Conservation (phyloP, 2,113 vertebrate species). For the Rattus rattus region DNA sequence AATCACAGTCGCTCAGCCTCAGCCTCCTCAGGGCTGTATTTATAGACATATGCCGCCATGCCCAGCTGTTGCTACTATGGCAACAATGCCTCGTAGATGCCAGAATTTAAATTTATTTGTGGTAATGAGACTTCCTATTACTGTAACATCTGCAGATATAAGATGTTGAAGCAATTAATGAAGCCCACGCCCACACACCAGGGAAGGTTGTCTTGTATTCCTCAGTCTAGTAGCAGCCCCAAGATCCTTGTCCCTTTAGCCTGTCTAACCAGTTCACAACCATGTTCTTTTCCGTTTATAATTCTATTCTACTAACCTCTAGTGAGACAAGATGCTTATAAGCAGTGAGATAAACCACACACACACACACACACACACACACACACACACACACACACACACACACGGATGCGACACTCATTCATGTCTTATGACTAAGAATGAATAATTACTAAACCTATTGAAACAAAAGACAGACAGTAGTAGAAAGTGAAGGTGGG, state of each 20-base stretch:
- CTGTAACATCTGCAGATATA: background rate
- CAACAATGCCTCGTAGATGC: background rate
- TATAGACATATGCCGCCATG: background rate
- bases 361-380: background rate
- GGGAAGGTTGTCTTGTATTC: background rate
- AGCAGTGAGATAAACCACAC: background rate
- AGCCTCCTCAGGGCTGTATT: background rate
- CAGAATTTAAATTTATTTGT: background rate
- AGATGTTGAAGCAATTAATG: background rate
- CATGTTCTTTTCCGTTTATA: conserved; percentile 51
- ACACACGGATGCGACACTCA: too few species aligned
- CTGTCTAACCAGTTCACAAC: conserved; percentile 2
- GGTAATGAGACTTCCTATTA: background rate
- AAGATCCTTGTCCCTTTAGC: background rate
- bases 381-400: background rate
- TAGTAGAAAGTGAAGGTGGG: background rate
- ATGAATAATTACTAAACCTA: background rate
- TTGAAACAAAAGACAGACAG: background rate
- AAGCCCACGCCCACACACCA: background rate
- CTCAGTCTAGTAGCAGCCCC: background rate
- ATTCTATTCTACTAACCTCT: background rate
- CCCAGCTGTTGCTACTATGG: background rate
- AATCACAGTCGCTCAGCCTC: background rate
- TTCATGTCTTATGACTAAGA: background rate
- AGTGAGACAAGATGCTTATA: background rate